These are phyloP conservation scores for Meteorus sp. DNA, from an alignment of 1,140 invertebrate genomes.

Conservation along the genomic window DNA sequence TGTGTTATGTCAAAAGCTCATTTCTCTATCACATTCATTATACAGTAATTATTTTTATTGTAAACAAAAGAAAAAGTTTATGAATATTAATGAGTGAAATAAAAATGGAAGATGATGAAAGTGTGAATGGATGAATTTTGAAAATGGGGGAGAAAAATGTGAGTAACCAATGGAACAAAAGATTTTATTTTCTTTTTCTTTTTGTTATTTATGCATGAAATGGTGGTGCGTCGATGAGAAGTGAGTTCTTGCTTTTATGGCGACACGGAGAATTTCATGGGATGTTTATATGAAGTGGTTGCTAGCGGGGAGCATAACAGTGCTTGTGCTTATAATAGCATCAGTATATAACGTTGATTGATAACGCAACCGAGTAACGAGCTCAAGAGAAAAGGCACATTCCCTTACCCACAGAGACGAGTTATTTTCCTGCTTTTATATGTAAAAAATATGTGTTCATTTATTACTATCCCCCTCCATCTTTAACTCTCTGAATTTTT, in stretches of 20 bases:
- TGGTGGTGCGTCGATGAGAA: constrained; percentile 7
- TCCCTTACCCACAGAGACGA: background rate
- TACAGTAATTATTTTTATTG: too few relatives aligned
- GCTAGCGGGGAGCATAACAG: constrained; percentile 13
- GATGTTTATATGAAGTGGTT: constrained; percentile 25
- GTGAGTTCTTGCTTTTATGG: constrained; percentile 18
- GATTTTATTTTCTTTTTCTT: too few relatives aligned
- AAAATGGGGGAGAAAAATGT: background rate
- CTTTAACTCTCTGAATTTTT: too few relatives aligned
- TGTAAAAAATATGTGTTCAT: too few relatives aligned
- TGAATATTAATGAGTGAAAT: too few relatives aligned
- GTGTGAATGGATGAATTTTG: background rate
- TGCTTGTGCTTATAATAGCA: background rate
- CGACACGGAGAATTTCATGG: constrained; percentile 24
- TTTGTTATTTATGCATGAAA: too few relatives aligned
- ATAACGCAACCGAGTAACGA: constrained; percentile 23
- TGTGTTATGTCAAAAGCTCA: too few relatives aligned
- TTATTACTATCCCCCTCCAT: too few relatives aligned
- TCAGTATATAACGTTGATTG: constrained; percentile 23
- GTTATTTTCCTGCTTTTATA: too few relatives aligned
- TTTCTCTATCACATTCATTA: too few relatives aligned
- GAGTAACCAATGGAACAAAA: background rate
- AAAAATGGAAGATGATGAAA: too few relatives aligned
- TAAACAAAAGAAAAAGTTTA: too few relatives aligned
- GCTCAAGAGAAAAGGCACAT: constrained; percentile 9